phyloP scores from a whole-genome alignment of 2,888 invertebrate genomes.

The Drymonia ruficornis region DNA sequence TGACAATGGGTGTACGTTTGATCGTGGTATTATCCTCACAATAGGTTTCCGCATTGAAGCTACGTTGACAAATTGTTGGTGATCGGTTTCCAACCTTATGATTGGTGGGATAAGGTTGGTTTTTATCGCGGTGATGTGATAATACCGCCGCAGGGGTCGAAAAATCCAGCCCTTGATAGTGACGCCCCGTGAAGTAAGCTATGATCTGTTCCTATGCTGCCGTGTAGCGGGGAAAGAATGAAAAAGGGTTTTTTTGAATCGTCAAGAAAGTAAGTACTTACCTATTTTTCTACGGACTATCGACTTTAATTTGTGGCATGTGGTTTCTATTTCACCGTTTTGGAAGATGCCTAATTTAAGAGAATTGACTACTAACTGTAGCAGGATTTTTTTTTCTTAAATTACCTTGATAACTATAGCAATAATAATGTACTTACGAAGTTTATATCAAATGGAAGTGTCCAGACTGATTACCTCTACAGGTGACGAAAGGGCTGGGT shows the following conservation, averaged over 20 bases:
- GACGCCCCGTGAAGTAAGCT: slow-evolving; percentile 83
- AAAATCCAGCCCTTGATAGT: slow-evolving; percentile 77
- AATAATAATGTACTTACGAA: too few relatives aligned
- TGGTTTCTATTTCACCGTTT: too few relatives aligned
- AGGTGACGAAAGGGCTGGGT: too few relatives aligned
- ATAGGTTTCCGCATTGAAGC: slow-evolving; percentile 80
- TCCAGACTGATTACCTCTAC: too few relatives aligned
- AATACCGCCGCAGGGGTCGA: slow-evolving; percentile 78
- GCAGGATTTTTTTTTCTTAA: too few relatives aligned
- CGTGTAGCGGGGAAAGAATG: slow-evolving; percentile 49
- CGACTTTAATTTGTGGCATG: too few relatives aligned
- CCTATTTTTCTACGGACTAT: too few relatives aligned
- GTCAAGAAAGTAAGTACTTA: neutral
- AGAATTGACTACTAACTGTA: too few relatives aligned
- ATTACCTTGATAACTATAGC: too few relatives aligned
- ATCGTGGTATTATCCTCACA: slow-evolving; percentile 81
- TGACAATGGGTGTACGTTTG: slow-evolving; percentile 77
- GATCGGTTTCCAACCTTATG: slow-evolving; percentile 49
- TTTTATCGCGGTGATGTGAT: slow-evolving; percentile 46
- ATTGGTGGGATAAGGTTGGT: slow-evolving; percentile 44
- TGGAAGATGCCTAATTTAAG: too few relatives aligned
- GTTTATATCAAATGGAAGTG: too few relatives aligned
- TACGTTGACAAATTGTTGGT: slow-evolving; percentile 66
- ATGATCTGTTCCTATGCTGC: slow-evolving; percentile 78
- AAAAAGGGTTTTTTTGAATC: slow-evolving; percentile 7